Conservation (phyloP, 2,797 vertebrate genomes). For the Gila robusta region DNA sequence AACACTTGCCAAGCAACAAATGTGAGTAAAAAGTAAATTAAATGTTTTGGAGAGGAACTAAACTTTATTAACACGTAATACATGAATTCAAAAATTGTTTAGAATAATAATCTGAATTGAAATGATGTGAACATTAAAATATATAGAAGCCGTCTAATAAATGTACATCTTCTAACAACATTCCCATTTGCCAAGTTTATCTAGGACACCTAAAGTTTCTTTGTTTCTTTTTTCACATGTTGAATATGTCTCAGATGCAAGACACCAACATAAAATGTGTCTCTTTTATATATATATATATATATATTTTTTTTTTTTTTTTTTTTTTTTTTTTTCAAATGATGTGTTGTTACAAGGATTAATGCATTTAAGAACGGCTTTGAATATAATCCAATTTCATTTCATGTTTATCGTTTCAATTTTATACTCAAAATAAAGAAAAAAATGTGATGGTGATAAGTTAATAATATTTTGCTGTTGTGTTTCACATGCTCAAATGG, state of each 20-base stretch:
- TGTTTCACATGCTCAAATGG: not conserved
- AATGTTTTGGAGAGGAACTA: not conserved
- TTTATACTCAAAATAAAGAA: not conserved
- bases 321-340: not conserved
- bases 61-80: not conserved
- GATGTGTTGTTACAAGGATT: not conserved
- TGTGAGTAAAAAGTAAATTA: not conserved
- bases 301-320: no score
- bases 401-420: not conserved
- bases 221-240: not conserved
- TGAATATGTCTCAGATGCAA: not conserved
- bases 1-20: not conserved
- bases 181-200: not conserved
- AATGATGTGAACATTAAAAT: not conserved
- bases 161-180: not conserved
- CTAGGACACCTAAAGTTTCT: not conserved
- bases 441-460: not conserved
- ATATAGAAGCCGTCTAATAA: not conserved
- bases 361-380: not conserved
- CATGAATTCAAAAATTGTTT: accelerated
- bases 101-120: not conserved
- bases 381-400: not conserved
- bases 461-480: not conserved
- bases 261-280: not conserved
- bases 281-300: no score